These are phyloP conservation scores for Parauchenoglanis punctatus DNA, from an alignment of 2,797 vertebrate species.

Conservation along the genomic window DNA sequence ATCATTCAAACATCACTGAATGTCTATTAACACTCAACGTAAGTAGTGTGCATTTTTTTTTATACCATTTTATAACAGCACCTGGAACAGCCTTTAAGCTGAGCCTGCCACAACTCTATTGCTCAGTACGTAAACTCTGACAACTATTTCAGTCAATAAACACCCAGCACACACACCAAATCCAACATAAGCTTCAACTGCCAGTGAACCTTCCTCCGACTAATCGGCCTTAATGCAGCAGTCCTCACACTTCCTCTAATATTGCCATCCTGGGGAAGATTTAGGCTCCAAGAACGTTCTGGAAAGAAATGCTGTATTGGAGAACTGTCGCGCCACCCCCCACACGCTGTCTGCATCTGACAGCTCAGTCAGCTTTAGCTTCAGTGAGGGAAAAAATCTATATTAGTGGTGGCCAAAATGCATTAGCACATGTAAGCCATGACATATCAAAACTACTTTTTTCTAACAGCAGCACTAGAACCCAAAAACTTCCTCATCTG, in stretches of 20 bases:
- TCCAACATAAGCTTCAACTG: conserved; percentile 50
- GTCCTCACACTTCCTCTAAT: conserved; percentile 49
- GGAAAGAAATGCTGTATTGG: conserved; percentile 55
- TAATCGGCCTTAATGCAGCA: conserved; percentile 48
- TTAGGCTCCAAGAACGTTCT: conserved; percentile 48
- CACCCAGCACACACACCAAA: conserved; percentile 45
- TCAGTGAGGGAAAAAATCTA: conserved; percentile 49
- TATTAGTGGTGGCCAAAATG: conserved; percentile 46
- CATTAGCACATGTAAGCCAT: conserved; percentile 41
- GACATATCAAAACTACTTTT: conserved; percentile 46
- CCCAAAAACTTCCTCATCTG: not conserved
- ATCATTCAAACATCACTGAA: not conserved
- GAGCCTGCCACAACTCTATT: conserved; percentile 11
- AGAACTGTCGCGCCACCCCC: conserved; percentile 50
- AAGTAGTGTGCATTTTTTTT: not conserved
- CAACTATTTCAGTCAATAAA: conserved; percentile 46
- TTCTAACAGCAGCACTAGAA: not conserved
- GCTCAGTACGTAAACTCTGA: conserved; percentile 31
- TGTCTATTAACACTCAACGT: not conserved
- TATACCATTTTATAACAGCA: not conserved
- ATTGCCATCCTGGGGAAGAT: conserved; percentile 50
- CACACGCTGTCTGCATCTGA: conserved; percentile 37
- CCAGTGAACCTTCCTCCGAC: conserved; percentile 44
- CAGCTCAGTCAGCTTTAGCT: conserved; percentile 54
- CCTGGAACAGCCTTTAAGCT: not conserved